Evolutionary conservation across 2,797 vertebrate genomes (phyloP).

Genomic region (Paratrypauchen microcephalus): DNA sequence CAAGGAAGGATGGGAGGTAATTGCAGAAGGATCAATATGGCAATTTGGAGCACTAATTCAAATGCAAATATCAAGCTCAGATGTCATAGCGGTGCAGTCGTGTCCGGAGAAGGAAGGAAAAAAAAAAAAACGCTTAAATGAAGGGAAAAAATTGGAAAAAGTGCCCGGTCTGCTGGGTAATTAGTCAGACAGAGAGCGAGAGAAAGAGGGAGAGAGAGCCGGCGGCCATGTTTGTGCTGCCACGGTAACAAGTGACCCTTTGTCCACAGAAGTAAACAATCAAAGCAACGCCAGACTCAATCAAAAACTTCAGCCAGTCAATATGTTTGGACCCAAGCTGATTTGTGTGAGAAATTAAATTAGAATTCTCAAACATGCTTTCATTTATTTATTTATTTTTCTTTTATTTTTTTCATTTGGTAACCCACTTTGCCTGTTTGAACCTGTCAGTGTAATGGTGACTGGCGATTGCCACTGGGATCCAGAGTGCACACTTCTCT

Average conservation of each 20-base stretch:
- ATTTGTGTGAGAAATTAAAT: not conserved
- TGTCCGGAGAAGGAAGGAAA: slow-evolving; percentile 40
- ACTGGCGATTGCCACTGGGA: too few species aligned
- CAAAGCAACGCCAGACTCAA: slow-evolving; percentile 58
- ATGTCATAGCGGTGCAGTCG: slow-evolving; percentile 51
- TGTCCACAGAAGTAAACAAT: slow-evolving; percentile 68
- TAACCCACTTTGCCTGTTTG: too few species aligned
- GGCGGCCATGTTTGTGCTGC: slow-evolving; percentile 60
- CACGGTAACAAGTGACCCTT: slow-evolving; percentile 52
- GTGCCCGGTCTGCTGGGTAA: slow-evolving; percentile 62
- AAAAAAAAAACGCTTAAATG: slow-evolving; percentile 17
- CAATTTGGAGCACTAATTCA: slow-evolving; percentile 59
- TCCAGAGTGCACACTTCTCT: too few species aligned
- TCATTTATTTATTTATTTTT: too few species aligned
- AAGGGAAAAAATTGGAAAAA: slow-evolving; percentile 56
- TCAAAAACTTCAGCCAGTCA: slow-evolving; percentile 51
- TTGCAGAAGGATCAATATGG: slow-evolving; percentile 58
- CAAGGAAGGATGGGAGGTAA: slow-evolving; percentile 40
- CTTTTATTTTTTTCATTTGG: too few species aligned
- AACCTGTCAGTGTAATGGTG: too few species aligned
- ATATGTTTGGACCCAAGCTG: not conserved
- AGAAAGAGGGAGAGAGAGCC: slow-evolving; percentile 53
- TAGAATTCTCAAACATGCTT: not conserved
- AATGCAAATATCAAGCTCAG: slow-evolving; percentile 62
- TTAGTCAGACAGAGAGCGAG: slow-evolving; percentile 71